phyloP scores from a whole-genome alignment of 37 sponge, comb jelly and placozoan species.

The Tethya wilhelma region DNA sequence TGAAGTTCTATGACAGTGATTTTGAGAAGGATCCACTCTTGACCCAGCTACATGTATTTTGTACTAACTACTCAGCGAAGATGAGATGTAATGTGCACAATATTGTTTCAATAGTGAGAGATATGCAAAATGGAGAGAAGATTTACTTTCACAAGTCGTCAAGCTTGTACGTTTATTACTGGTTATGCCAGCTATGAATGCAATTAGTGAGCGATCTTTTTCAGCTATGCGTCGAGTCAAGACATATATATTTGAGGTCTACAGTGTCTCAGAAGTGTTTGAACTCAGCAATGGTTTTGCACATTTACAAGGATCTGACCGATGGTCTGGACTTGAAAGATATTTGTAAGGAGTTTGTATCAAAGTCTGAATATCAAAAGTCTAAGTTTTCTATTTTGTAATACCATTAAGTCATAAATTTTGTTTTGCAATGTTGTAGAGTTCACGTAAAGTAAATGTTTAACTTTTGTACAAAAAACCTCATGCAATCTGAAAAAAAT shows the following conservation, averaged over 20 bases:
- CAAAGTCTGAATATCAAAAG: neutral
- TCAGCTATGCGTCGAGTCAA: constrained; percentile 21
- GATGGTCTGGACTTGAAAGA: constrained; percentile 22
- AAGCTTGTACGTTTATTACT: constrained; percentile 6
- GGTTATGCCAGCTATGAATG: constrained; percentile 32
- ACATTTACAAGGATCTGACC: constrained; percentile 24
- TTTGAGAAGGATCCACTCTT: neutral
- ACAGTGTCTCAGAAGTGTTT: constrained; percentile 29
- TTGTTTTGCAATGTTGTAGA: neutral
- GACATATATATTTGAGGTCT: constrained; percentile 49
- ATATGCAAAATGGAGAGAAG: neutral
- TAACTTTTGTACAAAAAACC: neutral
- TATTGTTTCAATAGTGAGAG: neutral
- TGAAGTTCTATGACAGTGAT: neutral
- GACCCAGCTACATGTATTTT: neutral
- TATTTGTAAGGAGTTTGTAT: neutral
- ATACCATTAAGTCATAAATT: neutral
- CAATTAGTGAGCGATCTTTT: constrained; percentile 18
- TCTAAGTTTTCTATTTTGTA: neutral
- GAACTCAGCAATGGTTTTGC: constrained; percentile 18
- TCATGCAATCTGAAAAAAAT: no score
- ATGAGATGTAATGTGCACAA: neutral
- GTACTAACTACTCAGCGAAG: neutral
- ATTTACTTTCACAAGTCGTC: neutral
- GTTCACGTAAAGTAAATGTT: neutral